These are phyloP conservation scores for Setophaga coronata DNA, from an alignment of 2,113 vertebrate genomes.

Conservation along the genomic window DNA sequence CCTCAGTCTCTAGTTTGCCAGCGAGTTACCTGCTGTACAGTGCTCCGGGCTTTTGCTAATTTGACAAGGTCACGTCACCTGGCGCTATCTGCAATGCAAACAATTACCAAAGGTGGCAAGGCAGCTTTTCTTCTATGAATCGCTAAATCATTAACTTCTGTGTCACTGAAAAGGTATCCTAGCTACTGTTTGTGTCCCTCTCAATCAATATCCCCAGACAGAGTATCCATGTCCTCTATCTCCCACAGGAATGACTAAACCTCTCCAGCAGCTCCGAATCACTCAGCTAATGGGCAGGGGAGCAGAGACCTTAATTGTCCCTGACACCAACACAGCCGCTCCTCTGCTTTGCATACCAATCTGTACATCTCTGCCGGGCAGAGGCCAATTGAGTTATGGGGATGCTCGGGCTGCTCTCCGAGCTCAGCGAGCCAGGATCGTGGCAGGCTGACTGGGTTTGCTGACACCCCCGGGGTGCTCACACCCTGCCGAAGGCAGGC, in stretches of 20 bases:
- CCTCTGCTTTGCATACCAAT: conserved; percentile 18
- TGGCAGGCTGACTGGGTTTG: not conserved
- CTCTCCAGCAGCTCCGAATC: conserved; percentile 35
- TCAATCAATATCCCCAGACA: conserved; percentile 78
- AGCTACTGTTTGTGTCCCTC: conserved; percentile 75
- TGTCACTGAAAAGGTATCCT: conserved; percentile 73
- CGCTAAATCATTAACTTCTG: conserved; percentile 80
- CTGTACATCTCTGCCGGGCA: not conserved
- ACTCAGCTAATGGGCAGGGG: conserved; percentile 35
- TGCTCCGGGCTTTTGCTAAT: conserved; percentile 55
- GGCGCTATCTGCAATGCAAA: conserved; percentile 47
- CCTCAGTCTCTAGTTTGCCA: not conserved
- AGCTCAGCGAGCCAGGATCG: not conserved
- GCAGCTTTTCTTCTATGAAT: conserved; percentile 58
- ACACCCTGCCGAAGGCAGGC: not conserved
- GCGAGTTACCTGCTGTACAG: not conserved
- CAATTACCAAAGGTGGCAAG: conserved; percentile 64
- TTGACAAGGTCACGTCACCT: conserved; percentile 62
- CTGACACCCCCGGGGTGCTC: not conserved
- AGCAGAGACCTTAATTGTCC: conserved; percentile 51
- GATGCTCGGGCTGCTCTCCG: not conserved
- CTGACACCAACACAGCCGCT: conserved; percentile 42
- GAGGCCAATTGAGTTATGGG: not conserved
- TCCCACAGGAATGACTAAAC: conserved; percentile 71
- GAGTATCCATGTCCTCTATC: conserved; percentile 72